Percentiles rank a stretch among this genome's conserved stretches.
These are phyloP conservation scores for Trichopoda pennipes DNA, from an alignment of 2,888 invertebrate species.

Conservation along the genomic window DNA sequence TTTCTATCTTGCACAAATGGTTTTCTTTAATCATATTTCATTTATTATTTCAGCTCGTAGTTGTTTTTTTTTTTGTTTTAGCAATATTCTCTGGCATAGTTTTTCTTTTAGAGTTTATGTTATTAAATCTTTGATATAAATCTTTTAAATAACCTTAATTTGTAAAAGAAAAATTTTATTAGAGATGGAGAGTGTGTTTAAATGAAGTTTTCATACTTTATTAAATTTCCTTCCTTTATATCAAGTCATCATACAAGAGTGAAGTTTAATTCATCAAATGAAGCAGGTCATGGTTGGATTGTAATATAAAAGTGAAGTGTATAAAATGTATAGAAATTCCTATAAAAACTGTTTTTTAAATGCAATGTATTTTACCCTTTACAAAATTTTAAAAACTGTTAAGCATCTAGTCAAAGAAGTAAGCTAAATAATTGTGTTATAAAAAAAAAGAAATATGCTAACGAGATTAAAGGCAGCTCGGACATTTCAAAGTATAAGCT, in stretches of 20 bases:
- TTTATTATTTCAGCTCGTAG: not conserved
- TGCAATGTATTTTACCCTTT: conserved; percentile 23
- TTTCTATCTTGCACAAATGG: not conserved
- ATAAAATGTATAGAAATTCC: conserved; percentile 24
- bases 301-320: conserved; percentile 7
- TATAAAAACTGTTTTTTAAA: conserved; percentile 14
- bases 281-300: conserved; percentile 41
- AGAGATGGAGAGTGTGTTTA: not conserved
- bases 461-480: not conserved
- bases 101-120: conserved; percentile 1
- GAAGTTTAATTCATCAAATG: conserved; percentile 48
- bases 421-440: conserved; percentile 8
- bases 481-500: not conserved
- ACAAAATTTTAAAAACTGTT: not conserved
- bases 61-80: not conserved
- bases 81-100: not conserved
- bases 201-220: conserved; percentile 44
- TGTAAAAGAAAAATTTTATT: not conserved
- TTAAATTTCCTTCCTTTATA: conserved; percentile 36
- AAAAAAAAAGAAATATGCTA: not conserved
- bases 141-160: conserved; percentile 20
- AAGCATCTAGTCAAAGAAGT: conserved; percentile 6
- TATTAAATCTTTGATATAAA: conserved; percentile 10
- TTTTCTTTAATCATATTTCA: conserved; percentile 21
- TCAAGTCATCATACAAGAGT: conserved; percentile 4